Percentiles rank a stretch among this genome's conserved stretches.
phyloP scores from a whole-genome alignment of 2,888 invertebrate genomes.

The Cantharis lateralis region DNA sequence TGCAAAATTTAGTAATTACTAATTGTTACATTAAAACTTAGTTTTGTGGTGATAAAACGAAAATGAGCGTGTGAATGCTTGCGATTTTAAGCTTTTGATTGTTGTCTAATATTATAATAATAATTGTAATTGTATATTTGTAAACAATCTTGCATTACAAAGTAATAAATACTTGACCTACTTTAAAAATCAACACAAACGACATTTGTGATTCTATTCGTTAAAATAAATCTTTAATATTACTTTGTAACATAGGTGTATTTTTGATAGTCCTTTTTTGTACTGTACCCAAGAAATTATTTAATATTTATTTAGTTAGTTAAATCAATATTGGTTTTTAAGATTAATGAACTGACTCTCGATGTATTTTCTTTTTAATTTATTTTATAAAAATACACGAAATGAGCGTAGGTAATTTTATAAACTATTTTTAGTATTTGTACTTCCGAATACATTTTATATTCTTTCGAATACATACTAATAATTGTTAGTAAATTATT shows the following conservation, averaged over 20 bases:
- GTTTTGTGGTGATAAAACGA: background rate
- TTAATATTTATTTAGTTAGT: slow-evolving; percentile 50
- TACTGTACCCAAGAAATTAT: slow-evolving; percentile 44
- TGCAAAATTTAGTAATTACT: background rate
- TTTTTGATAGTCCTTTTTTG: slow-evolving; percentile 49
- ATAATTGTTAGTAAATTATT: background rate
- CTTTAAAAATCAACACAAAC: slow-evolving; percentile 16
- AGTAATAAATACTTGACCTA: slow-evolving; percentile 39
- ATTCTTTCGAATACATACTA: background rate
- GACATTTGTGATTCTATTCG: slow-evolving; percentile 26
- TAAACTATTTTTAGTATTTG: background rate
- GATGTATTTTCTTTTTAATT: slow-evolving; percentile 1
- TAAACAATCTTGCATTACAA: slow-evolving; percentile 20
- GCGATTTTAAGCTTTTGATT: slow-evolving; percentile 45
- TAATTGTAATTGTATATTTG: slow-evolving; percentile 40
- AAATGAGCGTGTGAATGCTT: slow-evolving; percentile 37
- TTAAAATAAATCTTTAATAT: slow-evolving; percentile 25
- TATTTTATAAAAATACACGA: background rate
- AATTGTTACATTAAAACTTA: background rate
- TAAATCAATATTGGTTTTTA: slow-evolving; percentile 21
- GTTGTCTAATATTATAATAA: slow-evolving; percentile 37
- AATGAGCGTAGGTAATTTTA: slow-evolving; percentile 4
- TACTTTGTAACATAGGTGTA: slow-evolving; percentile 42
- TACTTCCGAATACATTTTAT: slow-evolving; percentile 1
- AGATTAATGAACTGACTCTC: slow-evolving; percentile 4